Evolutionary conservation across 2,797 vertebrate species (phyloP), one percentile per base, ranked within the genome.

Genomic region (Anolis apletophallus): DNA sequence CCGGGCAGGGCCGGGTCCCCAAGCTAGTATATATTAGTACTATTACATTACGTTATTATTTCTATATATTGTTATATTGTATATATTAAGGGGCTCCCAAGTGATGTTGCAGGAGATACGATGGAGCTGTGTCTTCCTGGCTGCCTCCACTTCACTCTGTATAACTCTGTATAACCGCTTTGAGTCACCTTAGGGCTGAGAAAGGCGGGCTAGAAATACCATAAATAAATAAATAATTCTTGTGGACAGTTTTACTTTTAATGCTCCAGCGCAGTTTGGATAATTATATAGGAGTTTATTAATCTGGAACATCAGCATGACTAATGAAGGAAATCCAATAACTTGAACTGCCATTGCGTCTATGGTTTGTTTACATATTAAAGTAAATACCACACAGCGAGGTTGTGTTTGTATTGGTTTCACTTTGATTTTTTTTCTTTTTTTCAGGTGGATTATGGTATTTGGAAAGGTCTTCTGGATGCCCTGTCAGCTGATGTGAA

Each of bases 401-500:
- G 46, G 7, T 46, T 46, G 46, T 46, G 59, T 61, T 67, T 26
- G 21, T 50, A 5, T 55, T 40, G 17, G 32, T 32, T 83, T 89
- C 74, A 83, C 79, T 89, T 88, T 90, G 19, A 10, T 46, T 46
- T 46, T 46, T 46, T 85, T 32, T 83, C 94, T 93, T 86, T 94
- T 94, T 93, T 94, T 61, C 93, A 98, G 98, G 94, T 97, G 88
- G 97, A 98, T 90, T 96, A 96, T 88, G 90, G 95, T 79, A 97
- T 96, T 94, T 99, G 98, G 98, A 97, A 97, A 86, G 96, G 97
- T 2, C 97, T 97, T 64, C 95, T 99, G 86, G 97, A 98, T 82
- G 97, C 95, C 52, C 94, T 99, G 69, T 99, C 98, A 3, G 97
- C 98, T 88, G 98, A 99, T 5, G 98, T 98, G 84, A 99, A 99